phyloP scores from a whole-genome alignment of 2,113 vertebrate species.

The Silurus glanis region DNA sequence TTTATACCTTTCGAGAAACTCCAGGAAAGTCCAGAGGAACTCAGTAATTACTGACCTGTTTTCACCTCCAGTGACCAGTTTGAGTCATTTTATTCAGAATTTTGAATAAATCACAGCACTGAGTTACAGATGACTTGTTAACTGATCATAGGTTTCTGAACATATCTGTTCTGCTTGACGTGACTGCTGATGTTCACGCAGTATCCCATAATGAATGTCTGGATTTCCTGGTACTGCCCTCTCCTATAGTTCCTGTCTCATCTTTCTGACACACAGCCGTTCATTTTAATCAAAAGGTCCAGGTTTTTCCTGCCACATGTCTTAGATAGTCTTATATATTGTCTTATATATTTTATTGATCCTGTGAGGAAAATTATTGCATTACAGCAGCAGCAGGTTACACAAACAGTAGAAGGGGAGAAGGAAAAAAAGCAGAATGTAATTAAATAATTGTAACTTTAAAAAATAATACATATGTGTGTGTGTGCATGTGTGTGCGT shows the following conservation, averaged over 20 bases:
- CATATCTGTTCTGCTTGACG: neutral
- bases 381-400: no score
- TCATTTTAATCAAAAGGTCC: neutral
- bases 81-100: neutral
- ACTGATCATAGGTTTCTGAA: neutral
- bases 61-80: neutral
- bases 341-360: no score
- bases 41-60: neutral
- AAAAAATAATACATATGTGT: neutral
- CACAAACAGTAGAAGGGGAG: no score
- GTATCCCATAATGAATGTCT: neutral
- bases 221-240: neutral
- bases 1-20: neutral
- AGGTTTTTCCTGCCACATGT: neutral
- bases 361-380: no score
- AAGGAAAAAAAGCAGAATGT: neutral
- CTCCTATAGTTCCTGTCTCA: neutral
- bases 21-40: neutral
- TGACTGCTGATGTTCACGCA: neutral
- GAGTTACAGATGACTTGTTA: neutral
- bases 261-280: neutral
- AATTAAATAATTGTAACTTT: neutral
- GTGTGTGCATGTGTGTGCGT: no score
- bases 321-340: no score
- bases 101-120: neutral